Percentiles rank a stretch among this genome's conserved stretches.
Conservation (phyloP, 1,140 invertebrate genomes). For the Stegodyphus dumicola region DNA sequence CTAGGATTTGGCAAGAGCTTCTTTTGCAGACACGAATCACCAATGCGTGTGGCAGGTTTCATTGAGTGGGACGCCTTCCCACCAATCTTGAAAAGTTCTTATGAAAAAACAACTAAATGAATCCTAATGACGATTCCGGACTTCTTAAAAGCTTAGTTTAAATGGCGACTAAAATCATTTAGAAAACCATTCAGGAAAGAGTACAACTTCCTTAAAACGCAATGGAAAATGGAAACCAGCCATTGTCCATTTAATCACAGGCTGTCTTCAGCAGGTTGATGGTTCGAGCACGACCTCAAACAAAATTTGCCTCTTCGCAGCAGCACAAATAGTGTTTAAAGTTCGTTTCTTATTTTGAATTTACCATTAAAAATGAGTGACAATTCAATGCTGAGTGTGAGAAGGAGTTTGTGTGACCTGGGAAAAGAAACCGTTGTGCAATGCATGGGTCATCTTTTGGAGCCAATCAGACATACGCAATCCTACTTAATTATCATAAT, state of each 20-base stretch:
- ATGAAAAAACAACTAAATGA: neutral
- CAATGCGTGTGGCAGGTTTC: no score
- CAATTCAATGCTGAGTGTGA: constrained; percentile 18
- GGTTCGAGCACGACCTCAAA: constrained; percentile 27
- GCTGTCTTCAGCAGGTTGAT: constrained; percentile 23
- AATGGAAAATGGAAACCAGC: constrained; percentile 17
- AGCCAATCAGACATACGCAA: no score
- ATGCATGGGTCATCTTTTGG: no score
- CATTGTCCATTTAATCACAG: constrained; percentile 42
- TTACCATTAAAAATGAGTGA: constrained; percentile 31
- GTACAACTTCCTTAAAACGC: constrained; percentile 5
- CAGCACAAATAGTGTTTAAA: neutral
- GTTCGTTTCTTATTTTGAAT: constrained; percentile 17
- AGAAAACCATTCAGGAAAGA: constrained; percentile 17
- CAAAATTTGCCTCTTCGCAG: neutral
- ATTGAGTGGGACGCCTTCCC: neutral
- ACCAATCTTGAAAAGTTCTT: neutral
- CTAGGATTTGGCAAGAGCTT: no score
- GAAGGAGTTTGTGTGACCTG: no score
- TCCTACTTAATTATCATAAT: no score
- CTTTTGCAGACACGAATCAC: no score
- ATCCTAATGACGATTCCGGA: constrained; percentile 2
- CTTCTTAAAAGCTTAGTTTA: constrained; percentile 10
- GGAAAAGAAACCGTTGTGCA: no score
- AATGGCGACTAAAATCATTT: constrained; percentile 41